phyloP scores from a whole-genome alignment of 30 jellyfish, hydroid and myxozoan genomes.

The Mastigias papua region DNA sequence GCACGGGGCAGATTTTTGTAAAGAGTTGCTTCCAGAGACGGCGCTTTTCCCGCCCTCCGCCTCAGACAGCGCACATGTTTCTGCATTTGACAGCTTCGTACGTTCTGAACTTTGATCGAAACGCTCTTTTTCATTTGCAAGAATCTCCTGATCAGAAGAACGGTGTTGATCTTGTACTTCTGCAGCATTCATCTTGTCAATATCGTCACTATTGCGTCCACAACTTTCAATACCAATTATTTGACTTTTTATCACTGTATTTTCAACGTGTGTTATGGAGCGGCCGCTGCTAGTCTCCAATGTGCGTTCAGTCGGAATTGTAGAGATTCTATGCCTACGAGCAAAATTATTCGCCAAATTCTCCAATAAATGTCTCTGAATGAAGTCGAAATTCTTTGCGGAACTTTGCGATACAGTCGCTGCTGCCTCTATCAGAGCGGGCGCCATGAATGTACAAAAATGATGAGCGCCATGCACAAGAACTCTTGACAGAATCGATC shows the following conservation, averaged over 20 bases:
- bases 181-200: constrained; percentile 1
- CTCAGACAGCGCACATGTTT: constrained; percentile 71
- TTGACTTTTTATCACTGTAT: constrained; percentile 16
- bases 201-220: background rate
- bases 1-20: constrained; percentile 23
- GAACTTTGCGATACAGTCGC: constrained; percentile 80
- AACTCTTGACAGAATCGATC: constrained; percentile 66
- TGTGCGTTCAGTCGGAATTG: constrained; percentile 47
- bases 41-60: constrained; percentile 76
- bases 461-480: constrained; percentile 96
- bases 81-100: constrained; percentile 18
- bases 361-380: constrained; percentile 32
- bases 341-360: constrained; percentile 54
- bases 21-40: constrained; percentile 22
- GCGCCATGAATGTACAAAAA: constrained; percentile 91
- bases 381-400: constrained; percentile 34
- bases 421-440: constrained; percentile 94
- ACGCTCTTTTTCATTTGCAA: background rate
- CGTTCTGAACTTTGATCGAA: constrained; percentile 45
- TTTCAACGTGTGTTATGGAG: constrained; percentile 25
- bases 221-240: background rate
- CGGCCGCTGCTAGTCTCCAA: constrained; percentile 63
- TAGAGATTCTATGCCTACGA: constrained; percentile 20
- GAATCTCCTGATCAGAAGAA: background rate
- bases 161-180: background rate